Base-by-base conservation (phyloP, 2,888 invertebrate species). In the Chouioia cunea region DNA sequence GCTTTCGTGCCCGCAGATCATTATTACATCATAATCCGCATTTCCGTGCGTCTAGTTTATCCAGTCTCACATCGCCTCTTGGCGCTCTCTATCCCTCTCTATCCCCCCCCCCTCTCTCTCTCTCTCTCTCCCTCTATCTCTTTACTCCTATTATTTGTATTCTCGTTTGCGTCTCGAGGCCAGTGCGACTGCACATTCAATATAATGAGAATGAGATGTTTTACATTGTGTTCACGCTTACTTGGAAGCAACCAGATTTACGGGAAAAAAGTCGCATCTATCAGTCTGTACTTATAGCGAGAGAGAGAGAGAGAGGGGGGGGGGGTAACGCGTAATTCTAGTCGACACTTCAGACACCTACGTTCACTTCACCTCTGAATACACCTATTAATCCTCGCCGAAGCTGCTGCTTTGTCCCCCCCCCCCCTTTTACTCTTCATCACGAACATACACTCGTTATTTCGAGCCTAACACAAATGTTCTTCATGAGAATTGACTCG, bases 401-500 rank as follows among this genome's bases (percentile, higher is more conserved):
- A 60, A 56, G 70, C 43, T 59, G 70, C 66, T 59, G 71, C 66
- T 72, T 75, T 70, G 70, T 72, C 64, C 62, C 60, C 56, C 44
- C 71, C n/a, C n/a, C n/a, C n/a, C n/a, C n/a, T n/a, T n/a, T n/a
- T n/a, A n/a, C n/a, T n/a, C n/a, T n/a, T n/a, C n/a, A n/a, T n/a
- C 70, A 72, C 71, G 65, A 50, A 66, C 47, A 47, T 27, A 52
- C 65, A 73, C 73, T 76, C 18, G 43, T 18, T 18, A 22, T 12
- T 58, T 36, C 22, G 22, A 14, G 46, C 15, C 67, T 72, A 58
- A 73, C n/a, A n/a, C n/a, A n/a, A n/a, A n/a, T n/a, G n/a, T n/a
- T 73, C 75, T 77, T 79, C 75, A 74, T 74, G 73, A 65, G 79
- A 79, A 80, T 81, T 79, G 79, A 75, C 60, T 63, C 71, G 73